Evolutionary conservation across 2,797 vertebrate species (phyloP), one percentile per base, ranked within the genome.

Genomic region (Gorsachius magnificus): DNA sequence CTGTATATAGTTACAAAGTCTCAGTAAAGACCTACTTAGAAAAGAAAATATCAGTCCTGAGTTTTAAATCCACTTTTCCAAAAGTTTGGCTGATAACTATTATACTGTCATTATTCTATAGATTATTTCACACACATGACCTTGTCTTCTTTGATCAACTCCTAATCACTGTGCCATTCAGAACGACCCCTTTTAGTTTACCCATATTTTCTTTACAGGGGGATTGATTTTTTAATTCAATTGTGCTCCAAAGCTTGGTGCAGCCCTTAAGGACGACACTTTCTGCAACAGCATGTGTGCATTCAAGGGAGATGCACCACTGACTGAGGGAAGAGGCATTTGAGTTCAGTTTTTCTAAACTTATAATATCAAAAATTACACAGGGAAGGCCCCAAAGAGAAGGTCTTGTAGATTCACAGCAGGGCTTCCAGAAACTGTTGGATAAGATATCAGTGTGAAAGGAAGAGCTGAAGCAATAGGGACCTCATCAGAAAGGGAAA

Each of bases 301-400:
- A 2, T 93, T 75, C 48, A 78, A 74, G 75, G 24, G 33, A 88
- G 48, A 77, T 60, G 11, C 36, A 74, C 25, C 38, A 31, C 56
- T 84, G 45, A 60, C 58, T 84, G 70, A 74, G 35, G 58, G 41
- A 93, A 82, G 41, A 91, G 51, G 22, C 5, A 1, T 91, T 53
- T 60, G 11, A 90, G n/a, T 79, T 91, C 38, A 76, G 33, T 66
- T 95, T 95, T 95, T 82, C 77, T 89, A 63, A 83, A 83, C 71
- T 85, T 94, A 33, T 21, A 81, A 81, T 93, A 87, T 60, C 38
- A 87, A 95, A 93, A 93, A 95, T 95, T 91, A 87, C 86, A 82
- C 24, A 50, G 45, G 43, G 26, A 90, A 84, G 35, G n/a, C 4
- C 45, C 72, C 66, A 90, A 94, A 91, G 36, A 86, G n/a, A 83